Conservation (phyloP, 1,140 invertebrate genomes). For the Trachymyrmex cornetzi region DNA sequence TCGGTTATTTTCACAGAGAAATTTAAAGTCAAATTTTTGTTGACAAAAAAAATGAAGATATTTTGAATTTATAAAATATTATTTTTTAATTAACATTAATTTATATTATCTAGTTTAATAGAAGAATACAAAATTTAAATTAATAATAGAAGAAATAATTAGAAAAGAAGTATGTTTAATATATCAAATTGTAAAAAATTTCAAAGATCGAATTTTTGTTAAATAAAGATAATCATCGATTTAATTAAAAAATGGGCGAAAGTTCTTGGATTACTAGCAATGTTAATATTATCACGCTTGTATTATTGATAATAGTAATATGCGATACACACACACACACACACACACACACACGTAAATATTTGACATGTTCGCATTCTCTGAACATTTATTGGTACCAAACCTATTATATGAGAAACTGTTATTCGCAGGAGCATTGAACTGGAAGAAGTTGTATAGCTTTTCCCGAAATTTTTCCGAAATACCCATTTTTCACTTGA, state of each 20-base stretch:
- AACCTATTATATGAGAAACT: conserved; percentile 11
- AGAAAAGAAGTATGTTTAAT: not conserved
- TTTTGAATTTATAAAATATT: not conserved
- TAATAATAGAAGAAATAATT: not conserved
- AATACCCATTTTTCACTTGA: conserved; percentile 1
- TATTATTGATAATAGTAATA: not conserved
- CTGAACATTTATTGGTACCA: not conserved
- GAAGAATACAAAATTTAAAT: too few species aligned
- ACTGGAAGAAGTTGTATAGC: not conserved
- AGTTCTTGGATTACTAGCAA: not conserved
- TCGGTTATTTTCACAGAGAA: not conserved
- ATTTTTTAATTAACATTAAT: not conserved
- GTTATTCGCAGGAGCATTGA: not conserved
- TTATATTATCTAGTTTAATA: conserved; percentile 13
- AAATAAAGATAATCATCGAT: not conserved
- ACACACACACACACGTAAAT: too few species aligned
- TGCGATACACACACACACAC: too few species aligned
- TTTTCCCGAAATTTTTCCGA: conserved; percentile 6
- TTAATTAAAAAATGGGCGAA: not conserved
- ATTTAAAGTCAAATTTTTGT: not conserved
- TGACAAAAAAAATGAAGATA: not conserved
- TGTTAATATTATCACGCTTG: not conserved
- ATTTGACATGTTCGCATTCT: not conserved
- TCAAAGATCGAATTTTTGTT: not conserved
- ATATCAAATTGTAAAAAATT: not conserved